Evolutionary conservation across 2,888 invertebrate genomes (phyloP).

Genomic region (Dynastes tityus): DNA sequence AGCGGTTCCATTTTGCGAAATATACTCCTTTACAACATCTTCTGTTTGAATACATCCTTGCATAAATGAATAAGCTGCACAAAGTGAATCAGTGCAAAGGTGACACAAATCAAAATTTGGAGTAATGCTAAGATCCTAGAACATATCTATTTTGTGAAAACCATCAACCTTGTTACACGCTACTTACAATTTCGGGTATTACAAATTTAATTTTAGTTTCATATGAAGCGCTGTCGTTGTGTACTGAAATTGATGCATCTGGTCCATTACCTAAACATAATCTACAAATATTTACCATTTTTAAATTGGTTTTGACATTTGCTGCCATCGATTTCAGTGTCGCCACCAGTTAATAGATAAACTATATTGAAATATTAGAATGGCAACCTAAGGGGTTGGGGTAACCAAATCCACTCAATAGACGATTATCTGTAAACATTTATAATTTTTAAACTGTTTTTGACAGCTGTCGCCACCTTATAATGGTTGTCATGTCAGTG

Average conservation of each 20-base stretch:
- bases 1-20: not conserved
- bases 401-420: too few relatives aligned
- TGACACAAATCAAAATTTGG: constrained; percentile 29
- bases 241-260: not conserved
- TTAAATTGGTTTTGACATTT: not conserved
- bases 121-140: constrained; percentile 34
- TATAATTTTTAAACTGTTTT: too few relatives aligned
- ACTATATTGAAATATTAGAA: too few relatives aligned
- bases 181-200: constrained; percentile 47
- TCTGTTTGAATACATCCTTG: constrained; percentile 31
- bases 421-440: too few relatives aligned
- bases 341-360: too few relatives aligned
- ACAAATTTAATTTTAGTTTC: constrained; percentile 19
- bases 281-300: constrained; percentile 32
- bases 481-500: too few relatives aligned
- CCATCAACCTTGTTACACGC: not conserved
- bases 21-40: constrained; percentile 17
- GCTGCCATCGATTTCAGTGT: too few relatives aligned
- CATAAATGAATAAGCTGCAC: constrained; percentile 41
- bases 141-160: not conserved
- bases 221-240: not conserved
- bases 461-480: too few relatives aligned
- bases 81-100: constrained; percentile 22
- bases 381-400: too few relatives aligned
- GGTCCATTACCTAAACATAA: constrained; percentile 15